These are phyloP conservation scores for Podotricha telesiphe DNA, from an alignment of 2,888 invertebrate species.

Conservation along the genomic window DNA sequence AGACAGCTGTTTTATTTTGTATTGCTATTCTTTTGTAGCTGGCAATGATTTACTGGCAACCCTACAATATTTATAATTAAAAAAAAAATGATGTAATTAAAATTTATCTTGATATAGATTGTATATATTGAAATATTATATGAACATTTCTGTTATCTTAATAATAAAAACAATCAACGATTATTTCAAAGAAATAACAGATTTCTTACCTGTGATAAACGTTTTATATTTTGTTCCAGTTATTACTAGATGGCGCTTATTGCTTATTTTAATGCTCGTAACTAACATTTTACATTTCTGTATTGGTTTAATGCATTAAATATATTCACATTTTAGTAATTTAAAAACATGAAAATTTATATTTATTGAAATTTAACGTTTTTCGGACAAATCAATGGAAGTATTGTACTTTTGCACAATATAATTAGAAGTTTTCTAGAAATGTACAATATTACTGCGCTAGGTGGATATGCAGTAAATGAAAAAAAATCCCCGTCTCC, in stretches of 20 bases:
- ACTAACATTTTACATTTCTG: neutral
- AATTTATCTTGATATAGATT: constrained; percentile 2
- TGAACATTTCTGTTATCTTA: neutral
- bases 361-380: too few relatives aligned
- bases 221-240: neutral
- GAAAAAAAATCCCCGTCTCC: too few relatives aligned
- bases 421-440: too few relatives aligned
- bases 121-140: neutral
- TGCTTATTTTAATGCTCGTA: neutral
- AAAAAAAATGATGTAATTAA: neutral
- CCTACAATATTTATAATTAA: neutral
- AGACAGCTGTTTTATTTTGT: constrained; percentile 41
- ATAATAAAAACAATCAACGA: neutral
- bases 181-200: neutral
- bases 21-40: constrained; percentile 22
- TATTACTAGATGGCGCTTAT: constrained; percentile 14
- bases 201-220: neutral
- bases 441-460: too few relatives aligned
- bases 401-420: too few relatives aligned
- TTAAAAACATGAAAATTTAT: too few relatives aligned
- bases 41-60: constrained; percentile 21
- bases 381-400: too few relatives aligned
- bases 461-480: too few relatives aligned
- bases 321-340: too few relatives aligned
- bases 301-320: too few relatives aligned